A percentile compares a stretch with the other conserved stretches of the same genome.
phyloP scores from a whole-genome alignment of 1,140 invertebrate genomes.

The Doryteuthis pealeii region DNA sequence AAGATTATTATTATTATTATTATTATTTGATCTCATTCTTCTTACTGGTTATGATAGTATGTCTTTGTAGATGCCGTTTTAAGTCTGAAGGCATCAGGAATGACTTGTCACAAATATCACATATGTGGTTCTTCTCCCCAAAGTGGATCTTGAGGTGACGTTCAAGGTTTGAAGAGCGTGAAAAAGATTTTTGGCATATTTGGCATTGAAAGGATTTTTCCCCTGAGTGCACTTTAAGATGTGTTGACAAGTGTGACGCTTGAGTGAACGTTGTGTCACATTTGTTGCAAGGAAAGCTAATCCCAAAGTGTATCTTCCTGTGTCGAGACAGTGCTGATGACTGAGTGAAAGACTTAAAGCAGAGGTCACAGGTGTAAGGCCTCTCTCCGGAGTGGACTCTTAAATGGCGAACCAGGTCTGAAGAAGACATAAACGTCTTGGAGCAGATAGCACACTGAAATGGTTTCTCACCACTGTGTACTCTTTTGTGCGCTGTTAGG shows the following conservation, averaged over 20 bases:
- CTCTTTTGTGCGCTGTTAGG: neutral
- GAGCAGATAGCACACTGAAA: neutral
- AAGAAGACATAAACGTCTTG: neutral
- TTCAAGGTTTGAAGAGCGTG: neutral
- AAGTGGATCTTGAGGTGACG: neutral
- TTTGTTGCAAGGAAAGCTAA: neutral
- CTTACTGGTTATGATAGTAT: too few relatives aligned
- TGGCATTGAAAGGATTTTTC: neutral
- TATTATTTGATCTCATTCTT: too few relatives aligned
- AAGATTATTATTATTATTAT: too few relatives aligned
- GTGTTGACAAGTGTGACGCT: neutral
- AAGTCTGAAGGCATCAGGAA: neutral
- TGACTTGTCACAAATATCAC: neutral
- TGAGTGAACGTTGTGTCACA: neutral
- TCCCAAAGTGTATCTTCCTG: neutral
- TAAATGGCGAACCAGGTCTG: neutral
- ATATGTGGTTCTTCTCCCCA: neutral
- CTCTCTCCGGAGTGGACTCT: neutral
- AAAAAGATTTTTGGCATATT: neutral
- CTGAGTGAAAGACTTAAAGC: neutral
- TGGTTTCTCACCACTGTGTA: neutral
- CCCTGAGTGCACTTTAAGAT: neutral
- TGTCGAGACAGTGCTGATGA: neutral
- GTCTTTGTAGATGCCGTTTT: too few relatives aligned
- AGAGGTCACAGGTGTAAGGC: neutral